These are phyloP conservation scores for Anastrepha ludens DNA, from an alignment of 1,140 invertebrate genomes.

Conservation along the genomic window DNA sequence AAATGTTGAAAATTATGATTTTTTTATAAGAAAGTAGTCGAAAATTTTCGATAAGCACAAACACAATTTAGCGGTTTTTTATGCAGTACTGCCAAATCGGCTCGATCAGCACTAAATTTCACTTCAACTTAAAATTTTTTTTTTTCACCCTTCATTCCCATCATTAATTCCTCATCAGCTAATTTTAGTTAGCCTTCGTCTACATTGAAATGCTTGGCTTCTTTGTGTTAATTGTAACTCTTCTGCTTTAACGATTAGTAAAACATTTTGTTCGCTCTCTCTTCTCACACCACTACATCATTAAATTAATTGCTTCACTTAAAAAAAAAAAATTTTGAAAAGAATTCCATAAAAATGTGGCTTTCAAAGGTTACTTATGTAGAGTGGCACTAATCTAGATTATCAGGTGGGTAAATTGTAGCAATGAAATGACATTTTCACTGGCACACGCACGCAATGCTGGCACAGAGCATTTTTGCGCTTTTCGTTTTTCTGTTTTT, in stretches of 20 bases:
- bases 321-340: neutral
- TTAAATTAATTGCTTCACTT: conserved; percentile 34
- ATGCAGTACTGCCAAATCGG: too few species aligned
- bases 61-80: too few species aligned
- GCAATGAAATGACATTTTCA: conserved; percentile 44
- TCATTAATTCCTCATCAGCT: too few species aligned
- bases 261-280: neutral
- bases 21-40: too few species aligned
- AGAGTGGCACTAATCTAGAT: conserved; percentile 40
- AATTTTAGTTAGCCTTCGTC: too few species aligned
- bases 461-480: neutral
- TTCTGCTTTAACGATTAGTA: conserved; percentile 24
- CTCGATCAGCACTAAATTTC: too few species aligned
- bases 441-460: conserved; percentile 4
- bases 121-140: too few species aligned
- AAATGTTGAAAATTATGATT: too few species aligned
- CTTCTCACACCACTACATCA: neutral
- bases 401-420: conserved; percentile 41
- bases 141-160: too few species aligned
- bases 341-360: neutral
- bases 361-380: conserved; percentile 14
- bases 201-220: neutral
- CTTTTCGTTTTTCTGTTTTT: neutral
- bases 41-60: too few species aligned
- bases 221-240: conserved; percentile 18